phyloP scores from a whole-genome alignment of 2,113 vertebrate genomes.

The Solea senegalensis region DNA sequence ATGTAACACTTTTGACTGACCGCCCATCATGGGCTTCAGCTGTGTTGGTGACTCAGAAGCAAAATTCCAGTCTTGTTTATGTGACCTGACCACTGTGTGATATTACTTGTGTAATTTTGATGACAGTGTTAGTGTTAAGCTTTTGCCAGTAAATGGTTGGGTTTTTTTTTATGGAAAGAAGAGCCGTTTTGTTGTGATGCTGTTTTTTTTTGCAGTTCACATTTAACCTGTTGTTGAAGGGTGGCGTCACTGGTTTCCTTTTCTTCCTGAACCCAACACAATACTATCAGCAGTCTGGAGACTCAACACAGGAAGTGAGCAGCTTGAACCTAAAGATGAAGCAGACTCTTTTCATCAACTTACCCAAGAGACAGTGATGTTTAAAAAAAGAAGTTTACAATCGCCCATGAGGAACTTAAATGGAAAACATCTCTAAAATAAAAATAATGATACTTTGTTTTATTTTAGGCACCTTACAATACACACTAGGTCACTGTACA shows the following conservation, averaged over 20 bases:
- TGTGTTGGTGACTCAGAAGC: conserved; percentile 41
- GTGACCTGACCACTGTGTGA: conserved; percentile 21
- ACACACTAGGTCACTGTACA: too few relatives aligned
- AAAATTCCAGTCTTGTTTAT: conserved; percentile 27
- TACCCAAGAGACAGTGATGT: not conserved
- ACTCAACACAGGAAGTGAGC: conserved; percentile 66
- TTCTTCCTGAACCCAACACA: conserved; percentile 62
- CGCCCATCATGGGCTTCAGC: not conserved
- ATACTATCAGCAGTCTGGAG: conserved; percentile 62
- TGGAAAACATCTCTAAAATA: not conserved
- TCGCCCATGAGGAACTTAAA: not conserved
- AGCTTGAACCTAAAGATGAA: conserved; percentile 43
- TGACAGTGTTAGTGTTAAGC: conserved; percentile 22
- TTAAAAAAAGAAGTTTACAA: not conserved
- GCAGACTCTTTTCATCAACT: conserved; percentile 5
- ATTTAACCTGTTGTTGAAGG: conserved; percentile 64
- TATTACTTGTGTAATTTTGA: conserved; percentile 29
- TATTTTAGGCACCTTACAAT: too few relatives aligned
- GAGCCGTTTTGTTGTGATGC: conserved; percentile 3
- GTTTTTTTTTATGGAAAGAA: not conserved
- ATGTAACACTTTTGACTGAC: not conserved
- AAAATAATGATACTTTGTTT: too few relatives aligned
- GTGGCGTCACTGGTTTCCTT: conserved; percentile 65
- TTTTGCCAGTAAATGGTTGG: conserved; percentile 6
- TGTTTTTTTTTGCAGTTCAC: conserved; percentile 22